Conservation (phyloP, 2,113 vertebrate species). For the Oceanites oceanicus region DNA sequence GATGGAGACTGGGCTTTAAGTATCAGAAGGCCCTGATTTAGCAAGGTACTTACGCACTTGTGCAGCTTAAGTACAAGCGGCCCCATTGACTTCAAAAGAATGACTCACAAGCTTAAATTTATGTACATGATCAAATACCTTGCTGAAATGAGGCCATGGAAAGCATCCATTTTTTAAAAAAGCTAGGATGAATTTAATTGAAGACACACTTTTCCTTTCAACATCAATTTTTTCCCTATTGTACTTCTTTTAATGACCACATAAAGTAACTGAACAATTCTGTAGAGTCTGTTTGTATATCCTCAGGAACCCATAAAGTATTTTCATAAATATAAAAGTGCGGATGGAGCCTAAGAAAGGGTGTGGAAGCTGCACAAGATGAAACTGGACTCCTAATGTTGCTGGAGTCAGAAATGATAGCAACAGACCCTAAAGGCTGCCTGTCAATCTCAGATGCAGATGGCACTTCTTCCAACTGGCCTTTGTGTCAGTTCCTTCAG, state of each 20-base stretch:
- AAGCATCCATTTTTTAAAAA: constrained; percentile 30
- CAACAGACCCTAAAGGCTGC: constrained; percentile 63
- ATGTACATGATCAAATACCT: constrained; percentile 55
- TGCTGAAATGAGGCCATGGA: constrained; percentile 48
- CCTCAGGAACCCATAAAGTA: constrained; percentile 6
- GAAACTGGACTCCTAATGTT: constrained; percentile 34
- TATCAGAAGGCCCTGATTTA: not conserved
- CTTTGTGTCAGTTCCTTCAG: constrained; percentile 66
- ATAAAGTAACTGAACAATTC: constrained; percentile 39
- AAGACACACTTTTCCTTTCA: constrained; percentile 35
- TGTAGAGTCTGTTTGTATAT: not conserved
- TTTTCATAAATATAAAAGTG: constrained; percentile 21
- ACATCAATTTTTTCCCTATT: not conserved
- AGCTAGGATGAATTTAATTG: constrained; percentile 33
- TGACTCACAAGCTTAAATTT: constrained; percentile 60
- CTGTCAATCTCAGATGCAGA: constrained; percentile 68
- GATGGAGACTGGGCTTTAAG: not conserved
- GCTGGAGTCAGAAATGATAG: constrained; percentile 38
- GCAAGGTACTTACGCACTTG: not conserved
- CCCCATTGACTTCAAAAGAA: constrained; percentile 45
- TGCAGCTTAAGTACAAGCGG: constrained; percentile 14
- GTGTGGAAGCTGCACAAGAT: constrained; percentile 18
- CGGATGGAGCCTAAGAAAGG: constrained; percentile 41
- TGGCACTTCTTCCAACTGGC: constrained; percentile 64
- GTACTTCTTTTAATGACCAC: constrained; percentile 44